phyloP scores from a whole-genome alignment of 2,888 invertebrate genomes.

The Ormia ochracea region DNA sequence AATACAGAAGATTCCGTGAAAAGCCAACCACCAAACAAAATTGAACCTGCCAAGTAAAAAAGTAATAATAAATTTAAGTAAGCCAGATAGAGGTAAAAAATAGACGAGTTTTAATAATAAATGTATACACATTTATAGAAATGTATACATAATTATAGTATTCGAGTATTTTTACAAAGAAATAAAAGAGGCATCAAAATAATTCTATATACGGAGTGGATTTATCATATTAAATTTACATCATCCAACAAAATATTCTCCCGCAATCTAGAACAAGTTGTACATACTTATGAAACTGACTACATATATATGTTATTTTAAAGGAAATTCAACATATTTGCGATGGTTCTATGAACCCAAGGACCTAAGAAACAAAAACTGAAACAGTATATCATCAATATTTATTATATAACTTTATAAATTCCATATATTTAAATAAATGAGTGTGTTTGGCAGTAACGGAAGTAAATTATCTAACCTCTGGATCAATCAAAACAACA shows the following conservation, averaged over 20 bases:
- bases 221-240: slow-evolving; percentile 44
- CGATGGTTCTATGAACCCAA: slow-evolving; percentile 18
- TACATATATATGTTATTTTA: not conserved
- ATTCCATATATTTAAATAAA: slow-evolving; percentile 49
- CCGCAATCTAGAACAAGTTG: not conserved
- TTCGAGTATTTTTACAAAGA: slow-evolving; percentile 59
- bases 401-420: slow-evolving; percentile 53
- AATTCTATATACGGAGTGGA: slow-evolving; percentile 20
- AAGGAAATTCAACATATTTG: slow-evolving; percentile 2
- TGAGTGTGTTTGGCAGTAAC: slow-evolving; percentile 50
- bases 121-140: too few relatives aligned
- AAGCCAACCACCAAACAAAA: slow-evolving; percentile 48
- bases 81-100: slow-evolving; percentile 43
- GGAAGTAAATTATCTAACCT: slow-evolving; percentile 4
- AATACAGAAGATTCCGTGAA: slow-evolving; percentile 21
- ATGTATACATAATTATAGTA: slow-evolving; percentile 46
- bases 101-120: slow-evolving; percentile 30
- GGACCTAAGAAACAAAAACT: slow-evolving; percentile 28
- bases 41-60: slow-evolving; percentile 70
- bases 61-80: slow-evolving; percentile 36
- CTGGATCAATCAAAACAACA: not conserved
- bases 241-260: slow-evolving; percentile 17
- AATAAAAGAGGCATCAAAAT: slow-evolving; percentile 16
- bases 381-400: slow-evolving; percentile 54
- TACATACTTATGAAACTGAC: slow-evolving; percentile 19